A percentile compares a stretch with the other conserved stretches of the same genome.
These are phyloP conservation scores for Hirtodrosophila duncani DNA, from an alignment of 2,888 invertebrate species.

Conservation along the genomic window DNA sequence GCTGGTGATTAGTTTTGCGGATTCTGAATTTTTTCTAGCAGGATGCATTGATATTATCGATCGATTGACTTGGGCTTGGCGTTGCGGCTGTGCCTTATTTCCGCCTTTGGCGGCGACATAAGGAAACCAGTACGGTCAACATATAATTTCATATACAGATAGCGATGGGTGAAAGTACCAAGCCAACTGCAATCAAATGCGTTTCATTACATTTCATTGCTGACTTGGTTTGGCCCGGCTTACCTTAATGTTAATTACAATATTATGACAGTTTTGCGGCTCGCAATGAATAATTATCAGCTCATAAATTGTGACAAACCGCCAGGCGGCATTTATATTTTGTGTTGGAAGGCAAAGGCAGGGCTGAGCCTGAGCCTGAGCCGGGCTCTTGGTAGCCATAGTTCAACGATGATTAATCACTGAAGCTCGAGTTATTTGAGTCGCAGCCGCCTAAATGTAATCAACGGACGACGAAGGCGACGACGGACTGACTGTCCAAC, in stretches of 20 bases:
- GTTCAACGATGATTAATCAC: slow-evolving; percentile 56
- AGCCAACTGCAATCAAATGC: slow-evolving; percentile 49
- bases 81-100: slow-evolving; percentile 51
- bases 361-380: neutral
- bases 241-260: slow-evolving; percentile 72
- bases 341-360: neutral
- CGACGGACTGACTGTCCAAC: too few relatives aligned
- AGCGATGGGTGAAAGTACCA: slow-evolving; percentile 41
- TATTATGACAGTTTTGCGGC: slow-evolving; percentile 70
- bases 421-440: slow-evolving; percentile 66
- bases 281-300: slow-evolving; percentile 73
- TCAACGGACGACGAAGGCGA: slow-evolving; percentile 57
- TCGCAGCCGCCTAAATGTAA: slow-evolving; percentile 66
- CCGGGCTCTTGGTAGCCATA: neutral
- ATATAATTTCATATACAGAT: neutral
- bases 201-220: slow-evolving; percentile 63
- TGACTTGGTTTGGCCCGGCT: too few relatives aligned
- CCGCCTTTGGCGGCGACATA: slow-evolving; percentile 51
- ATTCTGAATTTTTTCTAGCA: slow-evolving; percentile 14
- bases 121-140: slow-evolving; percentile 54
- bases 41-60: slow-evolving; percentile 54
- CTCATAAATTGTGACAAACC: slow-evolving; percentile 74
- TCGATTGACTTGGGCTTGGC: slow-evolving; percentile 40
- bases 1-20: slow-evolving; percentile 59
- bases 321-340: slow-evolving; percentile 53